These are phyloP conservation scores for Aviceda subcristata DNA, from an alignment of 2,113 vertebrate species.

Conservation along the genomic window DNA sequence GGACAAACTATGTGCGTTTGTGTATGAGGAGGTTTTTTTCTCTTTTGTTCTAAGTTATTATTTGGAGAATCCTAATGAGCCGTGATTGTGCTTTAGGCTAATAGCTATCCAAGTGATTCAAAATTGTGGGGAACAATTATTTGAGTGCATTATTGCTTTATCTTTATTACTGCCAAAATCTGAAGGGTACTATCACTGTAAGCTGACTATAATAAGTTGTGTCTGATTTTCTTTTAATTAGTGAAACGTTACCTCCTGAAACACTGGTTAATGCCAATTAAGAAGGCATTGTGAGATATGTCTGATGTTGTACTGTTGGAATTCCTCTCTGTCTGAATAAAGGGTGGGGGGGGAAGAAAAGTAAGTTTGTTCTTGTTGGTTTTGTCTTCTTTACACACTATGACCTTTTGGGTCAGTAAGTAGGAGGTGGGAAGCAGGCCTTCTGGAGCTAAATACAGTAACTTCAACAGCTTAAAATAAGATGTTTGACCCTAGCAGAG, in stretches of 20 bases:
- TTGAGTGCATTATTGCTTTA: slow-evolving; percentile 47
- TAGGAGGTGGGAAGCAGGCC: not conserved
- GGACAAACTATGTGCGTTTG: not conserved
- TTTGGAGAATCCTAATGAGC: slow-evolving; percentile 48
- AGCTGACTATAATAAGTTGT: slow-evolving; percentile 14
- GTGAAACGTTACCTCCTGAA: slow-evolving; percentile 27
- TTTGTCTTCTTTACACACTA: not conserved
- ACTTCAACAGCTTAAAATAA: not conserved
- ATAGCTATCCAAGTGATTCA: slow-evolving; percentile 30
- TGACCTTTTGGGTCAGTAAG: not conserved
- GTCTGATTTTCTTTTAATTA: slow-evolving; percentile 48
- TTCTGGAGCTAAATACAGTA: not conserved
- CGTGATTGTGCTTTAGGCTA: slow-evolving; percentile 30
- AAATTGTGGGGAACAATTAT: slow-evolving; percentile 24
- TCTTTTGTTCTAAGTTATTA: slow-evolving; percentile 13
- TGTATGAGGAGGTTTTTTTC: not conserved
- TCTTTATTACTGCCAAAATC: slow-evolving; percentile 40
- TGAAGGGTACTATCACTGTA: slow-evolving; percentile 39
- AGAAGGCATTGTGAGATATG: not conserved
- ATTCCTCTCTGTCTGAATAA: not conserved
- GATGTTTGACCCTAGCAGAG: not conserved
- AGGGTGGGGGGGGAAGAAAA: not conserved
- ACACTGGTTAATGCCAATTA: slow-evolving; percentile 25
- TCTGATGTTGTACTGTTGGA: not conserved
- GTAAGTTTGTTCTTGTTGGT: not conserved